These are phyloP conservation scores for Calephelis virginiensis DNA, from an alignment of 1,140 invertebrate species.

Conservation along the genomic window DNA sequence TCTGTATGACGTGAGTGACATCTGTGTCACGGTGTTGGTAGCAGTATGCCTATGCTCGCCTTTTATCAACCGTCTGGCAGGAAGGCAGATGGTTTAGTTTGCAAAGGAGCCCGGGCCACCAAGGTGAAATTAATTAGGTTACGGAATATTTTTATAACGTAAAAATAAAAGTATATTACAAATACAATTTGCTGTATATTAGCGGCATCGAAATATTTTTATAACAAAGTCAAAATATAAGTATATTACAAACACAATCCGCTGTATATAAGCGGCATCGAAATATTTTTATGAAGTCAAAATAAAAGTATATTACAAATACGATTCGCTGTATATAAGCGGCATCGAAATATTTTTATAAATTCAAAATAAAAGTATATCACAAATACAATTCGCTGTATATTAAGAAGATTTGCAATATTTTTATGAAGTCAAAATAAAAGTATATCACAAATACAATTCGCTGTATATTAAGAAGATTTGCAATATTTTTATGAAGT, in stretches of 20 bases:
- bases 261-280: neutral
- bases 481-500: neutral
- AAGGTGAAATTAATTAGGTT: too few species aligned
- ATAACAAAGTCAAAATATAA: neutral
- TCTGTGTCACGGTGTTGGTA: too few species aligned
- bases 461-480: neutral
- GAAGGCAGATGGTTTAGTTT: too few species aligned
- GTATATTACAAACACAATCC: neutral
- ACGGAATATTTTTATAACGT: neutral
- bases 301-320: neutral
- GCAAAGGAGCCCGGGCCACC: too few species aligned
- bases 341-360: neutral
- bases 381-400: neutral
- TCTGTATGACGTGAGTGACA: too few species aligned
- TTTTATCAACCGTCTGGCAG: too few species aligned
- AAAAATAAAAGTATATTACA: neutral
- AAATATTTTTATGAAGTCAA: neutral
- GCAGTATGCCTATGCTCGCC: too few species aligned
- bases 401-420: neutral
- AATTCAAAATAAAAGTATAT: neutral
- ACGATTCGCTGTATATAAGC: neutral
- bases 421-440: neutral
- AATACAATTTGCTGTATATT: neutral
- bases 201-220: neutral
- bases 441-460: neutral